These are phyloP conservation scores for Orcinus orca DNA, from an alignment of 2,113 vertebrate species.

Conservation along the genomic window DNA sequence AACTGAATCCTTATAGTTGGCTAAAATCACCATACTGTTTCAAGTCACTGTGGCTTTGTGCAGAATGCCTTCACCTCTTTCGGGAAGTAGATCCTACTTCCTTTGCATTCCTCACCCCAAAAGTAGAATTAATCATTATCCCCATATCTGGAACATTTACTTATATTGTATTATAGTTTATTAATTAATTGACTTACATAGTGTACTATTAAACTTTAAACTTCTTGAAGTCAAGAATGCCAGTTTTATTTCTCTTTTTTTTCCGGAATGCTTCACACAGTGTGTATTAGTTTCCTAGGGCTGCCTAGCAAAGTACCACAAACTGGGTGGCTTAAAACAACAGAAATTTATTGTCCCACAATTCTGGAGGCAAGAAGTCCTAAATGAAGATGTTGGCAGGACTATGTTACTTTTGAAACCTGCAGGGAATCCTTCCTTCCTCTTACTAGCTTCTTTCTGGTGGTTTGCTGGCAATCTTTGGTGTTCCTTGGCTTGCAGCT, in stretches of 20 bases:
- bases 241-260: background rate
- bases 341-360: background rate
- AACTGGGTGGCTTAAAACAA: background rate
- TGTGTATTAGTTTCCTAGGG: background rate
- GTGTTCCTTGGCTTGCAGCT: background rate
- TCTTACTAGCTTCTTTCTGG: background rate
- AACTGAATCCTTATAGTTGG: background rate
- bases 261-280: background rate
- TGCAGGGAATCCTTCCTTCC: background rate
- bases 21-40: background rate
- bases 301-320: background rate
- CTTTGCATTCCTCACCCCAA: background rate
- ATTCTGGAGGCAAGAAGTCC: background rate
- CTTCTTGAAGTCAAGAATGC: background rate
- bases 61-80: background rate
- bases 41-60: background rate
- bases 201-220: background rate
- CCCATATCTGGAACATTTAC: background rate
- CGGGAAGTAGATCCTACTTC: background rate
- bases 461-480: background rate
- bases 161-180: background rate
- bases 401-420: background rate
- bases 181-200: background rate
- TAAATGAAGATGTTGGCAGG: background rate
- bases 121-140: background rate